These are phyloP conservation scores for Halyomorpha halys DNA, from an alignment of 1,140 invertebrate species.

Conservation along the genomic window DNA sequence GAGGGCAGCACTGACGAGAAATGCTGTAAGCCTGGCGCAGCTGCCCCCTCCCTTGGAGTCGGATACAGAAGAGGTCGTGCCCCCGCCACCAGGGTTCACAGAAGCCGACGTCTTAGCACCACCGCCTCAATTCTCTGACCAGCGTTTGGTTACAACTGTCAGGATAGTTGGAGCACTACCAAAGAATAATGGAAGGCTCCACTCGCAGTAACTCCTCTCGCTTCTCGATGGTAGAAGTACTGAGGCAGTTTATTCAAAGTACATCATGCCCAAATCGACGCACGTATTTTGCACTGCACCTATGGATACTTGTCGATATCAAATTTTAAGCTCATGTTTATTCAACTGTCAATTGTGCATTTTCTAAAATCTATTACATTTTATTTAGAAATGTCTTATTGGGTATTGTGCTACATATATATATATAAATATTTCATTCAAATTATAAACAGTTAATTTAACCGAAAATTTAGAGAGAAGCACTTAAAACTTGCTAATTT, in stretches of 20 bases:
- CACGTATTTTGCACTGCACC: background rate
- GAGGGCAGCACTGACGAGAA: conserved; percentile 42
- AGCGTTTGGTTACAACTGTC: conserved; percentile 41
- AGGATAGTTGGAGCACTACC: conserved; percentile 70
- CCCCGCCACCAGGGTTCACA: conserved; percentile 68
- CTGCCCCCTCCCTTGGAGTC: conserved; percentile 70
- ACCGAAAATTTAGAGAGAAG: too few relatives aligned
- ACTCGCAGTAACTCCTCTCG: conserved; percentile 9
- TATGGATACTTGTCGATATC: background rate
- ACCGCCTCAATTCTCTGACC: conserved; percentile 60
- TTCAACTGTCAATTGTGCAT: conserved; percentile 5
- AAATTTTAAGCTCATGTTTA: conserved; percentile 4
- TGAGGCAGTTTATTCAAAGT: background rate
- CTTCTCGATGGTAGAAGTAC: background rate
- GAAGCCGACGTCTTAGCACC: conserved; percentile 45
- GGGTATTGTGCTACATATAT: too few relatives aligned
- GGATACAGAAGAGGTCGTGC: conserved; percentile 53
- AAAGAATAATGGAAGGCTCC: conserved; percentile 39
- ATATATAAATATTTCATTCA: too few relatives aligned
- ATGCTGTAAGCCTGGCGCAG: conserved; percentile 65
- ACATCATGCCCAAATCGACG: background rate
- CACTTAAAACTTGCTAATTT: background rate
- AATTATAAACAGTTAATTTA: too few relatives aligned
- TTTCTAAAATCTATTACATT: background rate
- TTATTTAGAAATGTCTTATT: too few relatives aligned